These are phyloP conservation scores for Potamilus streckersoni DNA, from an alignment of 1,140 invertebrate genomes.

Conservation along the genomic window DNA sequence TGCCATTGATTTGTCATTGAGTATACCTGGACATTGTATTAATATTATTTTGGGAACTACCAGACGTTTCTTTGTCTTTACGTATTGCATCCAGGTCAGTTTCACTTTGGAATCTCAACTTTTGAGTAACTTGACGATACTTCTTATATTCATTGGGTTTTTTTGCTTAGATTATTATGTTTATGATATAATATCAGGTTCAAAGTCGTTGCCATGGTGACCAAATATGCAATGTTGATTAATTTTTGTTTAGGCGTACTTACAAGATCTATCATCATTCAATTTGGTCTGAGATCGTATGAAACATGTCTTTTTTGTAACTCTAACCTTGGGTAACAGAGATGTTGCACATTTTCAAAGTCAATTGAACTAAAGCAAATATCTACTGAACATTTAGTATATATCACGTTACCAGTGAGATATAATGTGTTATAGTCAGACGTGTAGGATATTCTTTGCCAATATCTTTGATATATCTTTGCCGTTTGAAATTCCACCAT, in stretches of 20 bases:
- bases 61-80: too few species aligned
- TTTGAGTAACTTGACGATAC: too few species aligned
- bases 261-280: constrained; percentile 6
- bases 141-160: too few species aligned
- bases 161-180: neutral
- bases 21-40: too few species aligned
- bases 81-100: too few species aligned
- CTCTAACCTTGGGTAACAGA: constrained; percentile 9
- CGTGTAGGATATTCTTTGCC: constrained; percentile 5
- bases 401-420: constrained; percentile 1
- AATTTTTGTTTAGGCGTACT: neutral
- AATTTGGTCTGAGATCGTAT: neutral
- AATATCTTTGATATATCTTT: neutral
- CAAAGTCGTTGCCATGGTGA: neutral
- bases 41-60: too few species aligned
- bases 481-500: neutral
- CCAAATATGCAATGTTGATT: neutral
- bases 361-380: constrained; percentile 18
- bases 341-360: constrained; percentile 12
- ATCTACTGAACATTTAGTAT: constrained; percentile 7
- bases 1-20: too few species aligned
- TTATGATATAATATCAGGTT: neutral
- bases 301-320: neutral
- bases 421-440: neutral
- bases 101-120: too few species aligned